These are phyloP conservation scores for Nipponacmea schrenckii DNA, from an alignment of 2,888 invertebrate genomes.

Conservation along the genomic window DNA sequence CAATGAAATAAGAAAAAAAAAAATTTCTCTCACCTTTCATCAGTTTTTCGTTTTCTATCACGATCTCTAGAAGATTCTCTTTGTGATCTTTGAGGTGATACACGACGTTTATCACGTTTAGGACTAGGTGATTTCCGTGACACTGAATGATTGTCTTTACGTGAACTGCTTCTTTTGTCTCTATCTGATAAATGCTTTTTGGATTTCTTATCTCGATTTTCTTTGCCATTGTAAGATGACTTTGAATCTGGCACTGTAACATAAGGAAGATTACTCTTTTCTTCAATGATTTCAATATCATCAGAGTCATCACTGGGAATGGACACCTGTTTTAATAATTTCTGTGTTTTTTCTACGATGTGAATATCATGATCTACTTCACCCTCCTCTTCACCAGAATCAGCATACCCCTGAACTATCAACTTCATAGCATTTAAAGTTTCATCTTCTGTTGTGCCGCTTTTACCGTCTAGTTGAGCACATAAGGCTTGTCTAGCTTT, in stretches of 20 bases:
- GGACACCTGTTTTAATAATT: not conserved
- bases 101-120: not conserved
- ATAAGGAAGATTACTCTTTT: slow-evolving; percentile 10
- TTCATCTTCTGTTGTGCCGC: slow-evolving; percentile 28
- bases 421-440: slow-evolving; percentile 49
- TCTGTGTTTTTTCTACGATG: not conserved
- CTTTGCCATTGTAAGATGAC: not conserved
- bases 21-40: slow-evolving; percentile 12
- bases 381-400: slow-evolving; percentile 65
- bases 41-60: slow-evolving; percentile 3
- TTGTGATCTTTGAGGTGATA: not conserved
- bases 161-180: slow-evolving; percentile 7
- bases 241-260: not conserved
- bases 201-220: not conserved
- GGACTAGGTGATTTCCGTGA: not conserved
- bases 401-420: slow-evolving; percentile 58
- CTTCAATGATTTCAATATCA: slow-evolving; percentile 25
- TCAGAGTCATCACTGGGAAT: slow-evolving; percentile 9
- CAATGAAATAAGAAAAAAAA: too few species aligned
- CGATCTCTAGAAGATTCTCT: slow-evolving; percentile 22
- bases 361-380: slow-evolving; percentile 59
- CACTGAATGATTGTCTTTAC: not conserved
- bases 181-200: not conserved
- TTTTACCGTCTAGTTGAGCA: slow-evolving; percentile 16
- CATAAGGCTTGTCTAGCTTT: slow-evolving; percentile 12